A percentile compares a stretch with the other conserved stretches of the same genome.
phyloP scores from a whole-genome alignment of 53 echinoderm and acorn worm species.

The Holothuria scabra region DNA sequence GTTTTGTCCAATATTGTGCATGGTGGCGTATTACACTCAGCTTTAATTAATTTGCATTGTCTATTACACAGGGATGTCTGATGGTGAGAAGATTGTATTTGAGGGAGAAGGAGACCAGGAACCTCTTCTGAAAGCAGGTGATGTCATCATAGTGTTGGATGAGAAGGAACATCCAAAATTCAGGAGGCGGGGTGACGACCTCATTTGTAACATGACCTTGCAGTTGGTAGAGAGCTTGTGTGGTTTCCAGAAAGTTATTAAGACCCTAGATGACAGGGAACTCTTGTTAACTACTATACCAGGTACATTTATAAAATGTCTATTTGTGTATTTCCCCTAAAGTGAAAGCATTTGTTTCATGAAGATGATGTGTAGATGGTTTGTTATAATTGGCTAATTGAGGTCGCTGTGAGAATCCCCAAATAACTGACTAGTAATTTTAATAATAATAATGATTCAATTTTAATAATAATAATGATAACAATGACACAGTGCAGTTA shows the following conservation, averaged over 20 bases:
- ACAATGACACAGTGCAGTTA: too few species aligned
- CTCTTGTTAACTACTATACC: conserved; percentile 72
- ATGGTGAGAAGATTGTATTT: conserved; percentile 95
- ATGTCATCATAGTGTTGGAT: conserved; percentile 94
- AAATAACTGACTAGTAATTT: too few species aligned
- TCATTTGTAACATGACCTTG: conserved; percentile 71
- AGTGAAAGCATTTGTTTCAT: too few species aligned
- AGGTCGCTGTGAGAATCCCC: too few species aligned
- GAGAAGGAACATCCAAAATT: conserved; percentile 85
- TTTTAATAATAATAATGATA: too few species aligned
- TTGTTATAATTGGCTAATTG: too few species aligned
- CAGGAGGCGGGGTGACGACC: conserved; percentile 72
- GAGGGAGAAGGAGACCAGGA: conserved; percentile 97
- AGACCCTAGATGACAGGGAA: conserved; percentile 87
- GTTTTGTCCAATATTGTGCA: too few species aligned
- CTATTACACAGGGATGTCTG: conserved; percentile 79
- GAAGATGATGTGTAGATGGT: too few species aligned
- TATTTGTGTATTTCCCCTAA: too few species aligned
- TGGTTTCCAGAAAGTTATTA: conserved; percentile 81
- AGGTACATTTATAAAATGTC: conserved; percentile 35
- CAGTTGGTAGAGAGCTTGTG: conserved; percentile 93
- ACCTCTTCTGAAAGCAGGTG: conserved; percentile 91
- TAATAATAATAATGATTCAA: too few species aligned
- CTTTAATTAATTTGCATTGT: too few species aligned
- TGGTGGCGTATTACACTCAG: too few species aligned